phyloP scores from a whole-genome alignment of 2,797 vertebrate species.

The Limosa lapponica region DNA sequence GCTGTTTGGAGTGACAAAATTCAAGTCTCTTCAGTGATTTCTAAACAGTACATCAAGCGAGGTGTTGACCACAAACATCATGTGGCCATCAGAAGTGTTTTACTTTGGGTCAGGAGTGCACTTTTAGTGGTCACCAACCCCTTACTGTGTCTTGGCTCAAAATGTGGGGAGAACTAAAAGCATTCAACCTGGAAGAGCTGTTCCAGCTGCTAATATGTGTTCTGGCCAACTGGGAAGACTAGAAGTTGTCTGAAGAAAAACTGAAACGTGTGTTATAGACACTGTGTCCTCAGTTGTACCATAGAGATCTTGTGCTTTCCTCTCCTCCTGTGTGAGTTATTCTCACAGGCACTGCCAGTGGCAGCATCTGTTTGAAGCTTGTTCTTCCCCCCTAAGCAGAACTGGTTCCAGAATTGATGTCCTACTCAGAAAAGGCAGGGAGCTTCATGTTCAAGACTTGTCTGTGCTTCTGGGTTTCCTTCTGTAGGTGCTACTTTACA shows the following conservation, averaged over 20 bases:
- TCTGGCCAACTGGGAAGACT: background rate
- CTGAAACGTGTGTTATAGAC: background rate
- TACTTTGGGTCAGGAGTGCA: background rate
- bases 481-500: rapidly evolving
- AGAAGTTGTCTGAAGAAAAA: background rate
- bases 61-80: background rate
- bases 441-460: background rate
- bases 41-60: background rate
- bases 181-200: background rate
- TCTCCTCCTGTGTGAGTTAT: background rate
- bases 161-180: rapidly evolving
- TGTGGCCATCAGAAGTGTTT: background rate
- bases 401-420: background rate
- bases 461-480: background rate
- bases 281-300: background rate
- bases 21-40: background rate
- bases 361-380: background rate
- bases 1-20: background rate
- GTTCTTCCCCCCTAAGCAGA: background rate
- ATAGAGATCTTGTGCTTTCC: background rate
- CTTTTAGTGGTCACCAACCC: background rate
- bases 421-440: background rate
- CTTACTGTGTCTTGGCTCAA: background rate
- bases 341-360: background rate
- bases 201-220: background rate